Evolutionary conservation across 2,888 invertebrate genomes (phyloP).

Genomic region (Ametastegia equiseti): DNA sequence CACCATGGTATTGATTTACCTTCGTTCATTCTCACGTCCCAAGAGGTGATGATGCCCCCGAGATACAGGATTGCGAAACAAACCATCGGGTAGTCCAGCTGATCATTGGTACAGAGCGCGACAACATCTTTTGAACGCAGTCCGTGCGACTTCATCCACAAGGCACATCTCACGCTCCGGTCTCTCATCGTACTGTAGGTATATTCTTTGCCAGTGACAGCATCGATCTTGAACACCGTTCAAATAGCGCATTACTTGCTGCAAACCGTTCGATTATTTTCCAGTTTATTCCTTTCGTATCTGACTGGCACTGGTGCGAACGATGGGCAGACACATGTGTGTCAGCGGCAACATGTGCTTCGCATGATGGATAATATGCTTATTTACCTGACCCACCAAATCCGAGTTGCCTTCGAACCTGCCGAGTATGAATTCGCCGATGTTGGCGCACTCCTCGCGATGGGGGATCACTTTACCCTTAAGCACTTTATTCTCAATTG

Average conservation of each 20-base stretch:
- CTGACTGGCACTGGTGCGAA: no score
- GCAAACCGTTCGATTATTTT: no score
- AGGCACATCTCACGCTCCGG: slow-evolving; percentile 63
- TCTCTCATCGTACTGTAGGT: slow-evolving; percentile 61
- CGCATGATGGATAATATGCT: not conserved
- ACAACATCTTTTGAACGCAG: slow-evolving; percentile 62
- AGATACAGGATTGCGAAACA: slow-evolving; percentile 56
- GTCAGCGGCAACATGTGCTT: no score
- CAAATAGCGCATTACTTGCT: no score
- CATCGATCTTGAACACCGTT: slow-evolving; percentile 60
- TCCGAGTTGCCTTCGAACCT: not conserved
- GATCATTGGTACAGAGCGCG: slow-evolving; percentile 63
- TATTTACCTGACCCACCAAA: not conserved
- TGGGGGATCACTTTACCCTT: not conserved
- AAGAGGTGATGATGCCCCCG: slow-evolving; percentile 65
- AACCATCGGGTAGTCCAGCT: slow-evolving; percentile 61
- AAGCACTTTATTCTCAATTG: not conserved
- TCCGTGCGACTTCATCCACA: slow-evolving; percentile 66
- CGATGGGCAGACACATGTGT: no score
- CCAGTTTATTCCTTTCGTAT: no score
- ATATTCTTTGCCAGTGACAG: slow-evolving; percentile 56
- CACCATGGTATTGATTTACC: not conserved
- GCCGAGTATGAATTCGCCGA: not conserved
- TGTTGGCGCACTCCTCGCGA: not conserved
- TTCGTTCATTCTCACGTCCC: slow-evolving; percentile 52